A percentile compares a stretch with the other conserved stretches of the same genome.
Conservation (phyloP, 2,888 invertebrate species). For the Metellina segmentata region DNA sequence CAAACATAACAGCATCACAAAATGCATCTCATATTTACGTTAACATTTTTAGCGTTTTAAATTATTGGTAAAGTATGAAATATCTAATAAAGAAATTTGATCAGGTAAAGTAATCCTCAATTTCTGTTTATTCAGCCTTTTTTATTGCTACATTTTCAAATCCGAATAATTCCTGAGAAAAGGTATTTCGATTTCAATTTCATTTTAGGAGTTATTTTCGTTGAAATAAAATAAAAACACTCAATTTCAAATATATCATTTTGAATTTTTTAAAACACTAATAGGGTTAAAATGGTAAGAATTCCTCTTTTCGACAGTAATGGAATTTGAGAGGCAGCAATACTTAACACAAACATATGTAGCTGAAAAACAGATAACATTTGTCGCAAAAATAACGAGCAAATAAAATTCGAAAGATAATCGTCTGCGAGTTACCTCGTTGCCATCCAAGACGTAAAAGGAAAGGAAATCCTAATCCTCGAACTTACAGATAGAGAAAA, state of each 20-base stretch:
- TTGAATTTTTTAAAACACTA: not conserved
- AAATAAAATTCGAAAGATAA: not conserved
- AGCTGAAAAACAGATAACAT: conserved; percentile 9
- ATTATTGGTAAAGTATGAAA: no score
- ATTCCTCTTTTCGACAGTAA: not conserved
- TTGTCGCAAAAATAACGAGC: not conserved
- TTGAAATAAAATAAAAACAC: no score
- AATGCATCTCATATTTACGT: no score
- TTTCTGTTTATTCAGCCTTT: no score
- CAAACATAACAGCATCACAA: no score
- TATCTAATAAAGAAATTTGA: no score
- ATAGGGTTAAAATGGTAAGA: not conserved
- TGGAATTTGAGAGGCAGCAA: not conserved
- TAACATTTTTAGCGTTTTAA: no score
- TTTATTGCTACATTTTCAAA: no score
- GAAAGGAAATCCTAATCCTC: conserved; percentile 38
- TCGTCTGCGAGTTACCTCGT: not conserved
- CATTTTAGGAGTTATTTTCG: no score
- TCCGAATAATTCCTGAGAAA: no score
- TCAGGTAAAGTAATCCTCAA: no score
- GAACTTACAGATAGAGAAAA: not conserved
- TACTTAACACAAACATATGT: not conserved
- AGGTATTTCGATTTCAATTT: no score
- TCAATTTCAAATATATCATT: not conserved
- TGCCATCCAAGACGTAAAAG: not conserved